Evolutionary conservation across 2,888 invertebrate genomes (phyloP), one percentile per base, ranked within the genome.

Genomic region (Pardosa pseudoannulata): DNA sequence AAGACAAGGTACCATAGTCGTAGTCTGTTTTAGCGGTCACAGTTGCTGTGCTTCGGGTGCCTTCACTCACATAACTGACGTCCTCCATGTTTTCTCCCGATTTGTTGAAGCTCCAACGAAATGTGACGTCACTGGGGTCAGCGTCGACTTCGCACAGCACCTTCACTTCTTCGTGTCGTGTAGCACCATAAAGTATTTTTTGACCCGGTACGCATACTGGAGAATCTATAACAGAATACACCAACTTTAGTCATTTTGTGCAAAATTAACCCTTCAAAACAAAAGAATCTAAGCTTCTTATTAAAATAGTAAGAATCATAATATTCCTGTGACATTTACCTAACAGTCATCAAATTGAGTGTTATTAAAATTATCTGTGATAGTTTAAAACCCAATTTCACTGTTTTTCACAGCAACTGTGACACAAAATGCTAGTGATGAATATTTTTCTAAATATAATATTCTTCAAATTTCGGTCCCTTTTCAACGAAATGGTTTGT

Each of bases 71-170:
- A 32, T 32, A 67, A 0, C 79, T 71, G 23, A 88, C 88, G n/a
- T 81, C 79, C 23, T 88, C 88, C 41, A 83, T 70, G 39, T 72
- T 83, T 31, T 88, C 88, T 2, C 79, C 82, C 3, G 96, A 96
- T 92, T 96, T 97, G 93, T 97, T 97, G 93, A 97, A 97, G 93
- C 96, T 96, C 97, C 97, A 97, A 90, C 95, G 95, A 93, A 97
- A 97, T 91, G 94, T 95, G 90, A 95, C 95, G 72, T 90, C 89
- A 0, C 82, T 70, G 23, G 89, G 89, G 80, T 89, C 89, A 6
- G 89, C 88, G 19, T 89, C 89, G 6, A 89, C 88, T 46, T 89
- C 89, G 50, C 89, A 89, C 16, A 88, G 39, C 9, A 88, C 85
- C 16, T 88, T 88, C 5, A 89, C 89, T 41, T 87, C 80, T 56